phyloP scores from a whole-genome alignment of 1,140 invertebrate genomes.

The Drosophila ogumai region DNA sequence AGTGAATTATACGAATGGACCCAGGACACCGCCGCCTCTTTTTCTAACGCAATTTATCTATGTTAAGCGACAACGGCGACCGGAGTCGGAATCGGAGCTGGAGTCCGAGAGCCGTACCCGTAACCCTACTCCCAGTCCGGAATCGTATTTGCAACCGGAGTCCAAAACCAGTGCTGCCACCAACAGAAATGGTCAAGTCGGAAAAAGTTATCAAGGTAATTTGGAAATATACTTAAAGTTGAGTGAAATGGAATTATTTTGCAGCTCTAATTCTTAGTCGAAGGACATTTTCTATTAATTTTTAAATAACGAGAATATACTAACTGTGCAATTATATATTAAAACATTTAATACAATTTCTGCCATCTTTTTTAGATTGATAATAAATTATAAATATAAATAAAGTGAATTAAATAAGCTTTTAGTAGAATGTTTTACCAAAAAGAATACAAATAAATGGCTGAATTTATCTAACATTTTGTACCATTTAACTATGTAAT shows the following conservation, averaged over 20 bases:
- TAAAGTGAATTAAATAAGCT: too few species aligned
- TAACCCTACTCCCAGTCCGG: constrained; percentile 11
- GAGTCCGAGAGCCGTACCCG: constrained; percentile 14
- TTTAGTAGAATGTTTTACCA: too few species aligned
- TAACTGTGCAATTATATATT: too few species aligned
- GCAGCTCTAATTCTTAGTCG: background rate
- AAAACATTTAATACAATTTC: too few species aligned
- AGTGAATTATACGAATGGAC: constrained; percentile 83
- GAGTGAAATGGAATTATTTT: too few species aligned
- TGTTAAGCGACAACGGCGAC: constrained; percentile 68
- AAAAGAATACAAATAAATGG: too few species aligned
- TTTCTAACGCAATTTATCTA: constrained; percentile 84
- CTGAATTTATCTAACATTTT: background rate
- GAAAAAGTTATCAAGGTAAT: background rate
- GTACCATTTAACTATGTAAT: too few species aligned
- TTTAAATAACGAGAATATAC: too few species aligned
- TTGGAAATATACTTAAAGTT: background rate
- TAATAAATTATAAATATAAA: too few species aligned
- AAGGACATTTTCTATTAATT: too few species aligned
- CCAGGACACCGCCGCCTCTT: constrained; percentile 76
- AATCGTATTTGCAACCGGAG: constrained; percentile 2
- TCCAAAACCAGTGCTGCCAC: constrained; percentile 13
- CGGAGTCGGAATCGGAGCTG: constrained; percentile 17
- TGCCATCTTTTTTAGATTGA: too few species aligned
- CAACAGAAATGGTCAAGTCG: background rate